Evolutionary conservation across 2,113 vertebrate genomes (phyloP).

Genomic region (Cariama cristata): DNA sequence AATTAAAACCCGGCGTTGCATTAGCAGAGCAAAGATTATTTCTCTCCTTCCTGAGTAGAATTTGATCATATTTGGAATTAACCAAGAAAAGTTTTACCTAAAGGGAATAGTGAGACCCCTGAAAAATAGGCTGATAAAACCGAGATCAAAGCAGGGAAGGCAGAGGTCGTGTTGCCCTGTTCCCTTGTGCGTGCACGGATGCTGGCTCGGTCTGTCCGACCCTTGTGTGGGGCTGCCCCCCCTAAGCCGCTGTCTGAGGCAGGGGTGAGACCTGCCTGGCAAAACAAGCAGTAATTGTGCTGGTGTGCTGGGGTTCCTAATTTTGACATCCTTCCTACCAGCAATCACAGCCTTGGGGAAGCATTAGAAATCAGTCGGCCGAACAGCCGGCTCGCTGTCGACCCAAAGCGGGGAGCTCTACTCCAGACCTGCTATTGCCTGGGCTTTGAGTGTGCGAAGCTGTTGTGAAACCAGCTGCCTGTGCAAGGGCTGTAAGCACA

Average conservation of each 20-base stretch:
- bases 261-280: neutral
- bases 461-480: neutral
- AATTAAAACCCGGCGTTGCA: neutral
- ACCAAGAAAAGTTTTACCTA: neutral
- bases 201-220: fast-evolving
- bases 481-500: neutral
- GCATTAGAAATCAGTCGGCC: neutral
- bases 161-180: fast-evolving
- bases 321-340: neutral
- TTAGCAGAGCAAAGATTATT: neutral
- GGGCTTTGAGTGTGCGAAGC: neutral
- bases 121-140: neutral
- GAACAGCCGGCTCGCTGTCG: neutral
- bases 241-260: neutral
- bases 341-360: neutral
- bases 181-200: fast-evolving
- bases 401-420: neutral
- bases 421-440: neutral
- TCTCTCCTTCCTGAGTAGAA: neutral
- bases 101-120: neutral
- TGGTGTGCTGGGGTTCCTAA: neutral
- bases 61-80: neutral
- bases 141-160: neutral
- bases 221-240: neutral
- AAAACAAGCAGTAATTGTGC: neutral